Percentiles rank a stretch among this genome's conserved stretches.
phyloP scores from a whole-genome alignment of 2,797 vertebrate species.

The Thalassophryne amazonica region DNA sequence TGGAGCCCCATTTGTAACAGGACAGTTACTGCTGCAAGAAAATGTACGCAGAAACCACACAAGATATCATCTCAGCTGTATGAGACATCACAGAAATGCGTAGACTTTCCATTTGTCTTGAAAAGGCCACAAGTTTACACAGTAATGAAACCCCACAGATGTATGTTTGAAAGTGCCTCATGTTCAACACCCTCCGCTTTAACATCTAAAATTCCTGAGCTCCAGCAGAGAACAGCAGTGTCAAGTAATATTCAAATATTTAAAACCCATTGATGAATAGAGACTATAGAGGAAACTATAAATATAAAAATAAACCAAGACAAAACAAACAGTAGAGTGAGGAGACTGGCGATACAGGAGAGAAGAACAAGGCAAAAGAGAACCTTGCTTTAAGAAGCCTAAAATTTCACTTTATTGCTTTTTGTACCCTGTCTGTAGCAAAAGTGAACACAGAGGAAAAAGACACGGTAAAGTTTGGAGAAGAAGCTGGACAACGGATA shows the following conservation, averaged over 20 bases:
- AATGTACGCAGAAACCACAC: no score
- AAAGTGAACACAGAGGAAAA: background rate
- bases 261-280: conserved; percentile 31
- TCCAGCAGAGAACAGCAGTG: conserved; percentile 27
- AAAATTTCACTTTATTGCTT: conserved; percentile 1
- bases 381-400: conserved; percentile 1
- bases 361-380: conserved; percentile 7
- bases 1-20: no score
- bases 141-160: conserved; percentile 22
- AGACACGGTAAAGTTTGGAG: background rate
- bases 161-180: conserved; percentile 16
- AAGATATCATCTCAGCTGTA: no score
- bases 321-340: background rate
- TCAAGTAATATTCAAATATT: conserved; percentile 57
- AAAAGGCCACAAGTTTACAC: conserved; percentile 3
- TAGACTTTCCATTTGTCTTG: no score
- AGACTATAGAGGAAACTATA: background rate
- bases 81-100: no score
- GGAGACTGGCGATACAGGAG: background rate
- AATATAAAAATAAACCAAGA: conserved; percentile 10
- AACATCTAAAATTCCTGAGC: conserved; percentile 35
- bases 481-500: conserved; percentile 1
- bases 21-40: no score
- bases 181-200: conserved; percentile 24
- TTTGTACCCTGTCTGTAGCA: background rate